phyloP scores from a whole-genome alignment of 2,113 vertebrate species.

The Ivindomyrus marchei region DNA sequence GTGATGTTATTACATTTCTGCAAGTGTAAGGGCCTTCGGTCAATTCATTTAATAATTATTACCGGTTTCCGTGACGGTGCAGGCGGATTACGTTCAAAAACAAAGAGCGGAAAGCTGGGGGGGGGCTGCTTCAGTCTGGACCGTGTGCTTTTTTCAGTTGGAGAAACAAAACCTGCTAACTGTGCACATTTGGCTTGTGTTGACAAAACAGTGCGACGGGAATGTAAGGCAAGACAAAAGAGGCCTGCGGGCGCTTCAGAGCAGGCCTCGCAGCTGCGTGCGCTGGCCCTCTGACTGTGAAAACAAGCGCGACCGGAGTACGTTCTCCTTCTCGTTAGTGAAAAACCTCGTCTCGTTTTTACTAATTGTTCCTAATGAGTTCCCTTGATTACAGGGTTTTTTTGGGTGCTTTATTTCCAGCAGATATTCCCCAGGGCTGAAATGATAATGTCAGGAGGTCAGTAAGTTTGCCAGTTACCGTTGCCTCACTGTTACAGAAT shows the following conservation, averaged over 20 bases:
- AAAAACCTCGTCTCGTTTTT: not conserved
- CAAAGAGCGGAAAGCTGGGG: conserved; percentile 23
- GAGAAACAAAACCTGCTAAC: conserved; percentile 17
- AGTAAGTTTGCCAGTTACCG: not conserved
- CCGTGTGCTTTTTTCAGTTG: conserved; percentile 26
- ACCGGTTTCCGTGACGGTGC: conserved; percentile 38
- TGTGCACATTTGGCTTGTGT: not conserved
- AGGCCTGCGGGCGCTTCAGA: not conserved
- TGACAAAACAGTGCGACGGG: not conserved
- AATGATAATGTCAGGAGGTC: not conserved
- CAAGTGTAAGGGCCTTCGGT: conserved; percentile 44
- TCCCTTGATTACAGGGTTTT: not conserved
- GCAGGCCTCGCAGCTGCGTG: not conserved
- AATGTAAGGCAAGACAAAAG: not conserved
- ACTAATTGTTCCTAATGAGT: not conserved
- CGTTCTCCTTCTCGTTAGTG: not conserved
- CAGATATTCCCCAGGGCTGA: not conserved
- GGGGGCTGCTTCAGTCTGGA: conserved; percentile 27
- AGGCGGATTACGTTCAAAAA: conserved; percentile 35
- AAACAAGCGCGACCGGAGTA: not conserved
- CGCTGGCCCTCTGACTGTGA: not conserved
- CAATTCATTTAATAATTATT: conserved; percentile 56
- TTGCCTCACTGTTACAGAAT: not conserved
- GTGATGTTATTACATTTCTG: conserved; percentile 48
- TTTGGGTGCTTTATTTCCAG: not conserved